Evolutionary conservation across 2,888 invertebrate genomes (phyloP), one percentile per base, ranked within the genome.

Genomic region (Merodon equestris): DNA sequence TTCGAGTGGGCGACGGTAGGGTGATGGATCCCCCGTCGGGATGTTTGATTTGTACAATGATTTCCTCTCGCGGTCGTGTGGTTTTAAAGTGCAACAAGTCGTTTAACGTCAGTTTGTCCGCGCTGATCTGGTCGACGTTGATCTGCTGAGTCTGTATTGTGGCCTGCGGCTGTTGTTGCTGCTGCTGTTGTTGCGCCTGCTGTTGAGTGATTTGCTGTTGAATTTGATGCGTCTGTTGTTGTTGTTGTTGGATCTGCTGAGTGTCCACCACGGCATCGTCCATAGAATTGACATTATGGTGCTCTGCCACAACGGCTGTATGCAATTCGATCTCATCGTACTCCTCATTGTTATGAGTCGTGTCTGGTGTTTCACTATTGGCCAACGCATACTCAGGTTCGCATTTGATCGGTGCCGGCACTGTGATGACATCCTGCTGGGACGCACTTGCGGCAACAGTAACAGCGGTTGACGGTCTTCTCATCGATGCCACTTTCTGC

Each of bases 71-170:
- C 1, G 87, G 88, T 1, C 87, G 84, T 45, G 86, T 64, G 9
- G 85, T 82, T 77, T 88, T 88, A 27, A 88, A 88, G 64, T 88
- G 87, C 67, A 88, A 67, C 81, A 88, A 83, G 84, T 88, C 88
- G 71, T 84, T 88, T 12, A 88, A 85, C 1, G 87, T 86, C n/a
- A 88, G 75, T 64, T 88, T 88, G 1, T 88, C 88, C 1, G 87
- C 84, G 54, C 88, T 88, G 12, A 88, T 87, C 61, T 81, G 79
- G 53, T 83, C 82, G 27, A 83, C 81, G 42, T 84, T 87, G 34
- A 87, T 86, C 61, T 87, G 86, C 60, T 87, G 87, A 12, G 87
- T 83, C 71, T 86, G 82, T 76, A 86, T 84, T 45, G 84, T 79
- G 57, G 84, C 81, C 70, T 57, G 83, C 50, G 36, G 82, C 68